A percentile compares a stretch with the other conserved stretches of the same genome.
phyloP scores from a whole-genome alignment of 2,888 invertebrate species.

The Notocelia uddmanniana region DNA sequence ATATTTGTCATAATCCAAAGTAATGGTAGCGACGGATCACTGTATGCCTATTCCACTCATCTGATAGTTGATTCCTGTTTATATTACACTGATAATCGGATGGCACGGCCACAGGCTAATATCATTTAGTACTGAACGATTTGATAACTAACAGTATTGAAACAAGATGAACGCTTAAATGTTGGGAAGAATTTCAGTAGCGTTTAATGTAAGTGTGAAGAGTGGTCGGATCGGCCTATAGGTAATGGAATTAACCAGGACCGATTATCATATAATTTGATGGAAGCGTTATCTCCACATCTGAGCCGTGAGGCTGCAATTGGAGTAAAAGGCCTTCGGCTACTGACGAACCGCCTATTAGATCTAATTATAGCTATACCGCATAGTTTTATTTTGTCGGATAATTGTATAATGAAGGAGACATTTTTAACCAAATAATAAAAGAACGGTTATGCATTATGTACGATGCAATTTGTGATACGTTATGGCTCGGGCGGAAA shows the following conservation, averaged over 20 bases:
- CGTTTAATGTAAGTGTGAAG: constrained; percentile 50
- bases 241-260: constrained; percentile 63
- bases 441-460: constrained; percentile 40
- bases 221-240: constrained; percentile 52
- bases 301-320: constrained; percentile 53
- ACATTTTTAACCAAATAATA: constrained; percentile 44
- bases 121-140: not conserved
- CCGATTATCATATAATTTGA: constrained; percentile 71
- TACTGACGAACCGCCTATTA: constrained; percentile 57
- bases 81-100: constrained; percentile 46
- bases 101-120: constrained; percentile 33
- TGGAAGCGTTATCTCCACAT: constrained; percentile 63
- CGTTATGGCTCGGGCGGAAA: constrained; percentile 29
- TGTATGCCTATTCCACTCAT: constrained; percentile 48
- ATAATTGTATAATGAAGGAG: constrained; percentile 45
- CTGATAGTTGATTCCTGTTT: constrained; percentile 47
- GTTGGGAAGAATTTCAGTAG: constrained; percentile 27
- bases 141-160: constrained; percentile 16
- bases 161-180: not conserved
- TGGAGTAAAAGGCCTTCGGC: constrained; percentile 60
- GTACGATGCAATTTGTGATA: constrained; percentile 36
- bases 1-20: constrained; percentile 76
- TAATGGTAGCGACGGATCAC: constrained; percentile 62
- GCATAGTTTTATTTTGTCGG: constrained; percentile 42
- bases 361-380: constrained; percentile 66